A percentile compares a stretch with the other conserved stretches of the same genome.
Conservation (phyloP, 2,888 invertebrate genomes). For the Rhamphomyia laevipes region DNA sequence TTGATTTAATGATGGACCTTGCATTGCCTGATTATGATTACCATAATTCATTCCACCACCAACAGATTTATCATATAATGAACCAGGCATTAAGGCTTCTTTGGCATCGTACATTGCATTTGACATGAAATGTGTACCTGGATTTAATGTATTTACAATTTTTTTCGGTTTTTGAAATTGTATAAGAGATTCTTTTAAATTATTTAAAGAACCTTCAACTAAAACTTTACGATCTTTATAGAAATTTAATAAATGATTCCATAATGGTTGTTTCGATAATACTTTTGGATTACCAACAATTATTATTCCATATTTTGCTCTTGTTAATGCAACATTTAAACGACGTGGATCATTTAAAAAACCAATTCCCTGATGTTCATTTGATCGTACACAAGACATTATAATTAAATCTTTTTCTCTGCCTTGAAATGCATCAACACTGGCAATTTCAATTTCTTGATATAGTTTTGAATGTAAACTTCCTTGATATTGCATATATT, state of each 20-base stretch:
- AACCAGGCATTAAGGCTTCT: constrained; percentile 88
- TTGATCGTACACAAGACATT: constrained; percentile 97
- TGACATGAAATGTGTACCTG: constrained; percentile 95
- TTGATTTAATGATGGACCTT: too few species aligned
- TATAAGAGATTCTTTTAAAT: constrained; percentile 91
- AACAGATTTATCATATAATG: constrained; percentile 74
- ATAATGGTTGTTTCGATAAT: constrained; percentile 91
- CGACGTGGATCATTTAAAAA: constrained; percentile 96
- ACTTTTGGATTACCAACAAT: constrained; percentile 99
- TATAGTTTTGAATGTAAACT: constrained; percentile 93
- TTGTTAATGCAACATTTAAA: constrained; percentile 93
- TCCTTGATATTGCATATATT: constrained; percentile 98
- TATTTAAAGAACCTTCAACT: constrained; percentile 95
- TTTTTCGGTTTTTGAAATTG: constrained; percentile 97
- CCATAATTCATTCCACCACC: constrained; percentile 24
- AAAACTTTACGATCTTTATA: constrained; percentile 90
- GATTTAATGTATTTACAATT: constrained; percentile 85
- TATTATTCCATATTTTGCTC: constrained; percentile 95
- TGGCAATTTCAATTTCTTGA: constrained; percentile 97
- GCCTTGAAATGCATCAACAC: constrained; percentile 99
- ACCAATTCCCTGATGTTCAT: constrained; percentile 97
- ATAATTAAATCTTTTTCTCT: constrained; percentile 98
- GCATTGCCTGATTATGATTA: background rate
- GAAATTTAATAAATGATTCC: constrained; percentile 95
- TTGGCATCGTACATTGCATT: constrained; percentile 94